Base-by-base conservation (phyloP, 2,113 vertebrate genomes). In the Alexandromys fortis region DNA sequence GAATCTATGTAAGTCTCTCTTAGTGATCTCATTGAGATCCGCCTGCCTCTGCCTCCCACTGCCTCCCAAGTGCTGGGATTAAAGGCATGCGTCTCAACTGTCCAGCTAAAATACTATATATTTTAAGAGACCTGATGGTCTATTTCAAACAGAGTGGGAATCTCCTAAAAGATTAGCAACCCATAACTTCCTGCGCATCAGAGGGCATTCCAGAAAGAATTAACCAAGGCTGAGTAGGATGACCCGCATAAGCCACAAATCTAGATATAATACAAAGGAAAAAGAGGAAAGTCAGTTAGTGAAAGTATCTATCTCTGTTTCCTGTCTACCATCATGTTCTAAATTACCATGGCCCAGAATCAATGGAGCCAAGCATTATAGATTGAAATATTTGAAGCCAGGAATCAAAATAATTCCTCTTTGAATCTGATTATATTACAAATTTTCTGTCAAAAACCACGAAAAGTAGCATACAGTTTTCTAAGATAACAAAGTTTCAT, bases 401-500 rank as follows among this genome's bases (percentile, higher is more conserved):
- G 58, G 38, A 76, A 6, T 30, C 17, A 61, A 75, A 76, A 45
- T 22, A 38, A 30, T 45, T 89, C 10, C n/a, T 76, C n/a, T 58
- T 61, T 89, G 17, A 61, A 75, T 17, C 17, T 63, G 52, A 13
- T 89, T 35, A 35, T 63, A 14, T 47, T 61, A 49, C 1, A 28
- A 5, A 89, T 78, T 65, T 78, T 90, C 38, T 77, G 19, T 63
- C 58, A 78, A 61, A 75, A 6, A 61, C 14, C 47, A 38, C 21
- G 52, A 63, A 77, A 77, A 63, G 19, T 63, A 77, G 9, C 30
- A 63, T 28, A n/a, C 1, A 78, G 55, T 30, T 85, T 85, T 12
- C 26, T 13, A 73, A 85, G 35, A 94, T 94, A 11, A 78, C 83
- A 93, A 77, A 35, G 87, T 45, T 92, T 92, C 89, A 14, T 87